Evolutionary conservation across 2,797 vertebrate species (phyloP).

Genomic region (Glossophaga mutica): DNA sequence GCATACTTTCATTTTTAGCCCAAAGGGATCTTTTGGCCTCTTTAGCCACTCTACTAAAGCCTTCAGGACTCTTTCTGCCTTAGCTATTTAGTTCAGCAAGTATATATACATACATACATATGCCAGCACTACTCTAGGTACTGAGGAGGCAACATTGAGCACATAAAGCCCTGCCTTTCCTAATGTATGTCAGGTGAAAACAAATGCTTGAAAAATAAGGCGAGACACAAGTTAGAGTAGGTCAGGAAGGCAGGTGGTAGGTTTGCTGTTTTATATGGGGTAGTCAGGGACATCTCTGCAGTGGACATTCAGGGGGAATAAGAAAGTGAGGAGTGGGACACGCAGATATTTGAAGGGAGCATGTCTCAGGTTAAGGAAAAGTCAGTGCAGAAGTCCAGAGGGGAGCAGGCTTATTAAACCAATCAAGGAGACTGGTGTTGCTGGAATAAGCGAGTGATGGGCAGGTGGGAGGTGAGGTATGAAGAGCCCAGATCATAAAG

Average conservation of each 20-base stretch:
- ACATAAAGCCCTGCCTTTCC: neutral
- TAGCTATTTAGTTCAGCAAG: neutral
- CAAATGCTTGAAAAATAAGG: neutral
- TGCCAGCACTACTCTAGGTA: neutral
- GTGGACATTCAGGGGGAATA: neutral
- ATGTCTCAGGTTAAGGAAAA: neutral
- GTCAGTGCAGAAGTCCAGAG: neutral
- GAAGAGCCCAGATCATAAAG: neutral
- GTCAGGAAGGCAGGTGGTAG: neutral
- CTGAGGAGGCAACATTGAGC: neutral
- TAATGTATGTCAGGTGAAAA: neutral
- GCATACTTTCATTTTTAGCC: neutral
- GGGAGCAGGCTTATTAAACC: neutral
- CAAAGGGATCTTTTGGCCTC: neutral
- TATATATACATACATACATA: neutral
- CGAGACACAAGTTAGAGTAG: neutral
- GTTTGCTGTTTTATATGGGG: neutral
- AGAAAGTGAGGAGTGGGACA: neutral
- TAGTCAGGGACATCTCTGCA: neutral
- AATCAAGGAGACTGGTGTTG: neutral
- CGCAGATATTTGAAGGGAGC: neutral
- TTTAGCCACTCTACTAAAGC: neutral
- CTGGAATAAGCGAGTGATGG: neutral
- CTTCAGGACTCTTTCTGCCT: neutral
- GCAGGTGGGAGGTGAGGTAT: neutral